A percentile compares a stretch with the other conserved stretches of the same genome.
phyloP scores from a whole-genome alignment of 2,113 vertebrate genomes.

The Clupea harengus region DNA sequence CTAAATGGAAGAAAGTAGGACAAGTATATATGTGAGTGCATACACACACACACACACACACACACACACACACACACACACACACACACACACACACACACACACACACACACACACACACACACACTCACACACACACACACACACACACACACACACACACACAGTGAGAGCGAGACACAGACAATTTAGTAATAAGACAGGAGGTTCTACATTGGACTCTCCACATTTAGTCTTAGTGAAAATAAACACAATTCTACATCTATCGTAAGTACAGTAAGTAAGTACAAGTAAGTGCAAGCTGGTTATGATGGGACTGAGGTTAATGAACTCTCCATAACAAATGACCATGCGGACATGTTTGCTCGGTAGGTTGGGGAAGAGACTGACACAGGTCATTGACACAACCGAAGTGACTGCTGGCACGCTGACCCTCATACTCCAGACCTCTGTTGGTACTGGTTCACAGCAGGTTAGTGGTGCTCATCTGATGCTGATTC shows the following conservation, averaged over 20 bases:
- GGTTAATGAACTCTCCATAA: conserved; percentile 51
- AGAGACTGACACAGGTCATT: conserved; percentile 38
- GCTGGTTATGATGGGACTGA: background rate
- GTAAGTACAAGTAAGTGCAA: background rate
- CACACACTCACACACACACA: too few relatives aligned
- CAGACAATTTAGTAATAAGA: background rate
- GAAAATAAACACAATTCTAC: background rate
- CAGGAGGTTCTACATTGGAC: background rate
- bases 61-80: background rate
- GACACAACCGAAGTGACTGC: conserved; percentile 40
- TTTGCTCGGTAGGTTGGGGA: conserved; percentile 31
- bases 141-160: background rate
- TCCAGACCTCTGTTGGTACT: background rate
- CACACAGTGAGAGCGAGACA: background rate
- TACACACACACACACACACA: background rate
- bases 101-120: background rate
- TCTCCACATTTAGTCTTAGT: background rate
- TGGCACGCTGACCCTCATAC: conserved; percentile 36
- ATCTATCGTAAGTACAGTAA: too few relatives aligned
- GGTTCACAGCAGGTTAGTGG: conserved; percentile 11
- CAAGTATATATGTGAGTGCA: background rate
- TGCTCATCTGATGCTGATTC: background rate
- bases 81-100: background rate
- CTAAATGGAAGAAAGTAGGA: conserved; percentile 59
- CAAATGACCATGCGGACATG: conserved; percentile 37